These are phyloP conservation scores for Apteryx owenii DNA, from an alignment of 2,113 vertebrate genomes.

Conservation along the genomic window DNA sequence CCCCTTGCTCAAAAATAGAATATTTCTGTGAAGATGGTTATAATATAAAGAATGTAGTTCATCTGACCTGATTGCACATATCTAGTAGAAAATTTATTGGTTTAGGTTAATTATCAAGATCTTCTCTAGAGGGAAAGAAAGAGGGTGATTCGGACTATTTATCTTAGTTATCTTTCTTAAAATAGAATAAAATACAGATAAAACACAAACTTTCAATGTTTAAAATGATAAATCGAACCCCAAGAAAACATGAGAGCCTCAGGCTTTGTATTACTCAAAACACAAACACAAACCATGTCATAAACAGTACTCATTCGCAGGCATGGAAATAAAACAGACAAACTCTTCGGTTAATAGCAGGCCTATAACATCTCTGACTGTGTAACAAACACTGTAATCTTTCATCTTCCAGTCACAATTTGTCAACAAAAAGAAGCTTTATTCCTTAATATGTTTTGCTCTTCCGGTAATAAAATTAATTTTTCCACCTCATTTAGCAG, in stretches of 20 bases:
- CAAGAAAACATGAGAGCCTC: background rate
- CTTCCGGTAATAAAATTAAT: background rate
- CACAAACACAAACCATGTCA: background rate
- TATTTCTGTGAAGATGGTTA: background rate
- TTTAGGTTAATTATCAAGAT: background rate
- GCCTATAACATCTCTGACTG: background rate
- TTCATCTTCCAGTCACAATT: background rate
- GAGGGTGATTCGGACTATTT: background rate
- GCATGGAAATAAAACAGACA: background rate
- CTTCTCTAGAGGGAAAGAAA: background rate
- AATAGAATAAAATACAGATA: background rate
- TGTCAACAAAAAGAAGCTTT: background rate
- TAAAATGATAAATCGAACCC: background rate
- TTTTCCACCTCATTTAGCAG: conserved; percentile 24
- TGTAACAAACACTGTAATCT: background rate
- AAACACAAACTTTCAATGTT: background rate
- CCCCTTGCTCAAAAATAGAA: background rate
- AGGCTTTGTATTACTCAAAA: background rate
- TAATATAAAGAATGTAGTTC: background rate
- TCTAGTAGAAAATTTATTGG: background rate
- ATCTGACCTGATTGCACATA: background rate
- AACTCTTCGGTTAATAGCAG: background rate
- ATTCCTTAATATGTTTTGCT: background rate
- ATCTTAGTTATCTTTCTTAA: background rate
- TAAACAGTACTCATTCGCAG: background rate